Evolutionary conservation across 2,797 vertebrate genomes (phyloP), one percentile per base, ranked within the genome.

Genomic region (Phoxinus dragarum): DNA sequence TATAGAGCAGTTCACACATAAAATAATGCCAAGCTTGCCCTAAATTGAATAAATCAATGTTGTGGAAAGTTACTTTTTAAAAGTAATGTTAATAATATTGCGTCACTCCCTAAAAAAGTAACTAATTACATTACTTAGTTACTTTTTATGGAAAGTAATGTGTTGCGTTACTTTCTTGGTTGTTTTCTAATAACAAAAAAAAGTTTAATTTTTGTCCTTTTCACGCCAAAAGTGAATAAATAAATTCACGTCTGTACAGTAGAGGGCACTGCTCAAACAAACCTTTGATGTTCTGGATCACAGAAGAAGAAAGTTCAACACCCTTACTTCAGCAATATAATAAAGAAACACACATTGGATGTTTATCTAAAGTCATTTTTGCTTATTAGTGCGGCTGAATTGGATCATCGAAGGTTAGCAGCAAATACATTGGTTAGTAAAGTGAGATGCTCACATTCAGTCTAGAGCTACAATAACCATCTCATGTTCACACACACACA

Each of bases 31-130:
- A 42, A 31, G 38, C 61, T 23, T 56, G n/a, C 17, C n/a, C 6
- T 12, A 0, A 72, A n/a, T 27, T 44, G 17, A 72, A 72, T 59
- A 44, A 64, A 42, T 49, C n/a, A 21, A 9, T 84, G 44, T 31
- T 67, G 38, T 52, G n/a, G 12, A 64, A 64, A 64, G 59, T 61
- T 61, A 59, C 56, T 59, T 59, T 59, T 59, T 59, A 59, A 59
- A 59, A 59, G 9, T n/a, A 11, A 12, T 59, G 21, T 56, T n/a
- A n/a, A n/a, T 23, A n/a, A 59, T 61, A 27, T 61, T 61, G 10
- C 1, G 0, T 27, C 59, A 12, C 59, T 27, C 10, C n/a, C 10
- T 27, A 27, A 61, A 61, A n/a, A 59, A 23, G 19, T 10, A 23
- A n/a, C 1, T 23, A 56, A 23, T 10, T 61, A 61, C 10, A 27